Evolutionary conservation across 92 coral and sea anemone species (phyloP).

Genomic region (Bergia puertoricense): DNA sequence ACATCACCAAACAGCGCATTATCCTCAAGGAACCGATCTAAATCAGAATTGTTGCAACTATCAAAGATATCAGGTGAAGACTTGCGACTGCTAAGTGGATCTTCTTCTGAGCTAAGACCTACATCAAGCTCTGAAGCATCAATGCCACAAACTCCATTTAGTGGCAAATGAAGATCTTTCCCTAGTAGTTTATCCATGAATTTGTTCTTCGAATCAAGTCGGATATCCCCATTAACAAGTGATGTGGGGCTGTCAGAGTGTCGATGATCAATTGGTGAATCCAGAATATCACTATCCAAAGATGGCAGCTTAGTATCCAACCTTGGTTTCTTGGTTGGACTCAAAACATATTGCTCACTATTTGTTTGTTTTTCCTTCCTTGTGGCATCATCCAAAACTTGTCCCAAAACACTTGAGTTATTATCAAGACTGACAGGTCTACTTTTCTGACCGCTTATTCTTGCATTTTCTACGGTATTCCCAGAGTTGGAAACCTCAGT

Average conservation of each 20-base stretch:
- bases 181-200: conserved; percentile 86
- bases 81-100: conserved; percentile 74
- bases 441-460: not conserved
- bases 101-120: conserved; percentile 76
- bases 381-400: not conserved
- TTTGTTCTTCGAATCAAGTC: conserved; percentile 73
- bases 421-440: conserved; percentile 17
- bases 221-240: conserved; percentile 82
- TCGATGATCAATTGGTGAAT: conserved; percentile 57
- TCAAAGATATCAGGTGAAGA: conserved; percentile 88
- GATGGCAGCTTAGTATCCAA: conserved; percentile 56
- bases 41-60: conserved; percentile 85
- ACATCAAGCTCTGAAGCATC: conserved; percentile 80
- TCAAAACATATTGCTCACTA: conserved; percentile 39
- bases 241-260: conserved; percentile 64
- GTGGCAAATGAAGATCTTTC: conserved; percentile 78
- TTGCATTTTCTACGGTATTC: conserved; percentile 3
- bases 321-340: conserved; percentile 63
- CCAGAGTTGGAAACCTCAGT: conserved; percentile 5
- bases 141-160: conserved; percentile 88
- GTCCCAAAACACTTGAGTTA: conserved; percentile 14
- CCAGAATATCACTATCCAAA: conserved; percentile 54
- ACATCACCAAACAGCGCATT: conserved; percentile 89
- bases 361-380: conserved; percentile 23
- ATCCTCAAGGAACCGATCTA: conserved; percentile 85